These are phyloP conservation scores for Trisateles emortualis DNA, from an alignment of 2,888 invertebrate species.

Conservation along the genomic window DNA sequence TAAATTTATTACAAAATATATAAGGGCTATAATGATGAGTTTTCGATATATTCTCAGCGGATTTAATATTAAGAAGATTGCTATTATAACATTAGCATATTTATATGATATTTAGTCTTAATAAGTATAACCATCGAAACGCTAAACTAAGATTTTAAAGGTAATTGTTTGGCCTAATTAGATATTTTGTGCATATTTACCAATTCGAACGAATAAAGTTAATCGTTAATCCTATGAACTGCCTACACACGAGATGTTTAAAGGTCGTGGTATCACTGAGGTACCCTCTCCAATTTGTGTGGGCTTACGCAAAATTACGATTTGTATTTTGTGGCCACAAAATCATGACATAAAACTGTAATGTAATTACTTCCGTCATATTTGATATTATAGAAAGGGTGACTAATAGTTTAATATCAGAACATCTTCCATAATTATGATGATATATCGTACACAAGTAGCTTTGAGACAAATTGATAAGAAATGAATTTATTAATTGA, in stretches of 20 bases:
- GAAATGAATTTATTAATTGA: no score
- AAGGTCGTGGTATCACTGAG: slow-evolving; percentile 36
- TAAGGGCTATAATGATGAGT: slow-evolving; percentile 6
- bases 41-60: slow-evolving; percentile 13
- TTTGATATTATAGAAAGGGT: not conserved
- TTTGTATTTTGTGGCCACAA: not conserved
- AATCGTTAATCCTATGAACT: slow-evolving; percentile 31
- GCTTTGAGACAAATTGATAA: no score
- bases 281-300: slow-evolving; percentile 20
- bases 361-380: slow-evolving; percentile 7
- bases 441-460: no score
- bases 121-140: slow-evolving; percentile 16
- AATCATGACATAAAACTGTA: not conserved
- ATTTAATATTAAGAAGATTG: slow-evolving; percentile 7
- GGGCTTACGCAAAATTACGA: slow-evolving; percentile 18
- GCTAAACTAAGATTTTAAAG: slow-evolving; percentile 28
- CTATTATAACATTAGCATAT: slow-evolving; percentile 30
- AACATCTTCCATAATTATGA: no score
- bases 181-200: slow-evolving; percentile 28
- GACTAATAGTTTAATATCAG: no score
- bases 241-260: slow-evolving; percentile 31
- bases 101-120: slow-evolving; percentile 25
- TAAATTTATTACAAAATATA: slow-evolving; percentile 17
- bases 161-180: slow-evolving; percentile 24
- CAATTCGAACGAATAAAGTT: slow-evolving; percentile 25